phyloP scores from a whole-genome alignment of 1,140 invertebrate species.

The Drosophila navojoa region DNA sequence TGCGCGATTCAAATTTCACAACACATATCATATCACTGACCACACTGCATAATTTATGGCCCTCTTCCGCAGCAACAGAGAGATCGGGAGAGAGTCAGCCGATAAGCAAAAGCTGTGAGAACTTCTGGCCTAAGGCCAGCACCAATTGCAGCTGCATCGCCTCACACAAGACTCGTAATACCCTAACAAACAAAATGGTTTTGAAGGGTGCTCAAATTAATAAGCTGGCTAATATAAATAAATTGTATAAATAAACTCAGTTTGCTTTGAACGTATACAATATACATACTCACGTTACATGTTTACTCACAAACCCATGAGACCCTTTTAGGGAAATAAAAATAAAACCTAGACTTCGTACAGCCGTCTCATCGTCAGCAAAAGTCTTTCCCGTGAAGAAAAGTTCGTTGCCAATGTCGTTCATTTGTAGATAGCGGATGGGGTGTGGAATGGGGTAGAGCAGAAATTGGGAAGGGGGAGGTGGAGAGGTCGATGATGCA shows the following conservation, averaged over 20 bases:
- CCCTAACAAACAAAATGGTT: not conserved
- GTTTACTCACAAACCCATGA: not conserved
- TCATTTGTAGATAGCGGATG: constrained; percentile 39
- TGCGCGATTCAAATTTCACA: constrained; percentile 38
- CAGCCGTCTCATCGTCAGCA: not conserved
- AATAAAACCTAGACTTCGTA: not conserved
- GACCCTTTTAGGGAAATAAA: constrained; percentile 4
- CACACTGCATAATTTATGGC: constrained; percentile 60
- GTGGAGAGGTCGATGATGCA: not conserved
- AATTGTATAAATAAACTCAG: too few relatives aligned
- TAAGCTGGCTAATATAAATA: too few relatives aligned
- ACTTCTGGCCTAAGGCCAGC: constrained; percentile 53
- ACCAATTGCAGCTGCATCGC: constrained; percentile 43
- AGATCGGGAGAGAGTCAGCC: constrained; percentile 1
- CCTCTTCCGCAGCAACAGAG: constrained; percentile 45
- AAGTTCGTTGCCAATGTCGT: constrained; percentile 77
- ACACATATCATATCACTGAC: constrained; percentile 34
- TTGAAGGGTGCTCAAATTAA: not conserved
- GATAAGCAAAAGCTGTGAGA: constrained; percentile 27
- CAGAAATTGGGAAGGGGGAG: not conserved
- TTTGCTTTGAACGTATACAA: too few relatives aligned
- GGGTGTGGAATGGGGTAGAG: not conserved
- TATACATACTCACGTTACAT: not conserved
- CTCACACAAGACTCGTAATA: not conserved
- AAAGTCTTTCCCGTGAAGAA: constrained; percentile 7